phyloP scores from a whole-genome alignment of 2,888 invertebrate species.

The Oligia strigilis region DNA sequence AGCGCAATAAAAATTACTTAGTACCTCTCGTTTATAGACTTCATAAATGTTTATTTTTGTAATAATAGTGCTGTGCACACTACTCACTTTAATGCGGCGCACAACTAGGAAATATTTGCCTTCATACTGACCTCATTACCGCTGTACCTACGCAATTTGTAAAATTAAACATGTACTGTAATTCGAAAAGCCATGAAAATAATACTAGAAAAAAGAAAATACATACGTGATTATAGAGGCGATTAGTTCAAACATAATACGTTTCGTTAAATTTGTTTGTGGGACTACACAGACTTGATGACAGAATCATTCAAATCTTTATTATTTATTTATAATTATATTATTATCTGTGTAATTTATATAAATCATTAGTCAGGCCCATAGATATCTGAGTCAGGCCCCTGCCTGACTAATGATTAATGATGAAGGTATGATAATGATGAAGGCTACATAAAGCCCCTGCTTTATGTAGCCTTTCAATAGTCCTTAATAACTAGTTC shows the following conservation, averaged over 20 bases:
- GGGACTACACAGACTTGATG: not conserved
- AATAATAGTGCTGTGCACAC: slow-evolving; percentile 48
- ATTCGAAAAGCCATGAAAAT: slow-evolving; percentile 12
- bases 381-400: too few species aligned
- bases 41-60: slow-evolving; percentile 45
- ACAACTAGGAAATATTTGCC: slow-evolving; percentile 57
- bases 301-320: not conserved
- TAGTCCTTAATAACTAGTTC: too few species aligned
- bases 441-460: too few species aligned
- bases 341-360: not conserved
- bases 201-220: not conserved
- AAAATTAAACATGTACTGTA: slow-evolving; percentile 1
- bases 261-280: not conserved
- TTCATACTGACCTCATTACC: slow-evolving; percentile 53
- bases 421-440: too few species aligned
- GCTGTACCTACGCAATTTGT: slow-evolving; percentile 17
- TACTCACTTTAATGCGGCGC: slow-evolving; percentile 47
- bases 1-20: slow-evolving; percentile 34
- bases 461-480: too few species aligned
- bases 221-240: not conserved
- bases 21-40: slow-evolving; percentile 31
- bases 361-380: too few species aligned
- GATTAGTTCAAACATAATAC: not conserved
- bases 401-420: too few species aligned
- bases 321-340: not conserved